Evolutionary conservation across 2,113 vertebrate genomes (phyloP), one percentile per base, ranked within the genome.

Genomic region (Oreochromis tanganicae): DNA sequence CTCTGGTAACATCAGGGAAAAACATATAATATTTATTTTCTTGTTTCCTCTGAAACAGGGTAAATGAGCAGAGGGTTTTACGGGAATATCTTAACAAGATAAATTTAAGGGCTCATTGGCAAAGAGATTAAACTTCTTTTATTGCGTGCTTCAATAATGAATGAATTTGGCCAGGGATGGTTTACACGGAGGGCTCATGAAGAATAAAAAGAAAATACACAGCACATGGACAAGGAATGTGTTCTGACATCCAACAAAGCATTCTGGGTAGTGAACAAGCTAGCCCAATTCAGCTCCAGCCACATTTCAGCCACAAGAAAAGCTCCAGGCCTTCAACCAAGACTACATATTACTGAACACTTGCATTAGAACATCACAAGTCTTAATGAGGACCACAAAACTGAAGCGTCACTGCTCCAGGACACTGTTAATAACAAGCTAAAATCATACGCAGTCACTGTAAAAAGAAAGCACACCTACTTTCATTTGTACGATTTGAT

Each of bases 141-240:
- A 14, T 88, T 80, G 93, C 36, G 93, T 94, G 88, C 91, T 91
- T 94, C 66, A 82, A 54, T 93, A 92, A 94, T 87, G 89, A 93
- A 86, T 93, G 56, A 82, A 86, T 63, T 79, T 83, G 43, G 86
- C 88, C 87, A 91, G 82, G 75, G 93, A 90, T 87, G 50, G 85
- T 96, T 88, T 91, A 93, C 86, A 89, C 85, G 19, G 16, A 94
- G 79, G 71, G 89, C 89, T 94, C 94, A 82, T 85, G 84, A 88
- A 94, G 89, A 78, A 38, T 92, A 81, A 66, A 96, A 97, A 91
- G 84, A 96, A 97, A 97, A 97, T 95, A 96, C 80, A 96, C 91
- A 96, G 85, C 91, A 94, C 93, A 93, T 95, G 80, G 88, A 81
- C 89, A 54, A 95, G 95, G 93, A 96, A 95, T 91, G 66, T 90